Evolutionary conservation across 2,113 vertebrate species (phyloP), one percentile per base, ranked within the genome.

Genomic region (rabbit (Oryctolagus cuniculus)): DNA sequence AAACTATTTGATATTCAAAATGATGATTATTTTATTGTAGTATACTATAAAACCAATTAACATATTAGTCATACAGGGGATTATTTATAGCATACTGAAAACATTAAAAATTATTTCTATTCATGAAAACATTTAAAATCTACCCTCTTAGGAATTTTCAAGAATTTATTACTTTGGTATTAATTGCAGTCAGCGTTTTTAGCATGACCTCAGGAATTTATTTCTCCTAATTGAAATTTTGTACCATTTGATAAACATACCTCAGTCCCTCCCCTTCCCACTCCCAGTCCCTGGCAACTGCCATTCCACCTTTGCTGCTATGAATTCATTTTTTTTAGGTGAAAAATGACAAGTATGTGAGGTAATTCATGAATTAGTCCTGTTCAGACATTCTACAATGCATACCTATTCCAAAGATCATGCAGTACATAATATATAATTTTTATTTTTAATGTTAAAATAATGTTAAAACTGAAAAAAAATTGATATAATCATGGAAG

Each of bases 1-100:
- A 11, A 34, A 94, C 1, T 17, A 80, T 25, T 84, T 96, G 51
- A 77, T 51, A 90, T n/a, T n/a, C 25, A 73, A 80, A 63, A 72
- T 44, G 3, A 27, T 69, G 7, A 19, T 38, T 63, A 61, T 38
- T 77, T 51, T 10, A 5, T 80, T 53, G 79, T 0, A 80, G 2
- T 19, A 31, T 53, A 49, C 80, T 94, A 6, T 34, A 58, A 34
- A 61, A 16, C 6, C 81, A 74, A 64, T 55, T 25, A 75, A 44
- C 55, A 34, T 88, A 87, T 66, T 84, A 12, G 9, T 84, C 12
- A 81, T 19, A 61, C 0, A 75, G 25, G 25, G 19, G 27, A 72
- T 21, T 69, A 53, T n/a, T 49, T 13, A 74, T 1, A 93, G 19
- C 2, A 36, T 17, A 84, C 24, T 67, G 11, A 92, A 92, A 80